Evolutionary conservation across 2,888 invertebrate genomes (phyloP).

Genomic region (Apomyelois bistriatella): DNA sequence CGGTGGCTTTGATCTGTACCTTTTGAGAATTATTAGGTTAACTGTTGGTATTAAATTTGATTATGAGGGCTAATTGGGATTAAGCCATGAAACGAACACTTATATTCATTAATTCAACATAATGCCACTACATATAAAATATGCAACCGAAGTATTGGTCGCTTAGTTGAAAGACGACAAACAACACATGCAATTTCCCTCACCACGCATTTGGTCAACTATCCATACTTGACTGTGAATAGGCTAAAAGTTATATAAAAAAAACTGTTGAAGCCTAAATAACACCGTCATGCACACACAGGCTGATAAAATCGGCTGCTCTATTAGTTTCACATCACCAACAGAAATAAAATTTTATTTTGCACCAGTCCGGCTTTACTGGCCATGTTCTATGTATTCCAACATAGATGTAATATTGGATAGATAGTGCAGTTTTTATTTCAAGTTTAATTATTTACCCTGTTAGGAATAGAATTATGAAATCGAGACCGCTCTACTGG

Average conservation of each 20-base stretch:
- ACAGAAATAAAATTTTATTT: constrained; percentile 9
- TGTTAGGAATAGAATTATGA: too few relatives aligned
- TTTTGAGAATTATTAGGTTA: background rate
- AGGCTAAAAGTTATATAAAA: too few relatives aligned
- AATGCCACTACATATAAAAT: too few relatives aligned
- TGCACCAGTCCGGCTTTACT: constrained; percentile 1
- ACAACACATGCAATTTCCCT: too few relatives aligned
- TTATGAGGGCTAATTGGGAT: background rate
- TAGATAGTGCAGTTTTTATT: background rate
- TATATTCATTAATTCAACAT: background rate
- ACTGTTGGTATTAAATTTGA: background rate
- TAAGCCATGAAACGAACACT: background rate
- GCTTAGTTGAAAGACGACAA: too few relatives aligned
- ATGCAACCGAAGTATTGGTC: too few relatives aligned
- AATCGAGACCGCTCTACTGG: too few relatives aligned
- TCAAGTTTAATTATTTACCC: too few relatives aligned
- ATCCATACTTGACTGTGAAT: too few relatives aligned
- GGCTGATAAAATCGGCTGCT: background rate
- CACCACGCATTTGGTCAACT: too few relatives aligned
- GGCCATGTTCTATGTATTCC: constrained; percentile 1
- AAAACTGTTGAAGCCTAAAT: background rate
- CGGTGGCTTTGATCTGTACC: background rate
- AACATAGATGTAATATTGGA: background rate
- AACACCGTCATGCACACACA: background rate
- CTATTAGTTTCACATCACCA: constrained; percentile 6